These are phyloP conservation scores for Ichneumon xanthorius DNA, from an alignment of 2,888 invertebrate species.

Conservation along the genomic window DNA sequence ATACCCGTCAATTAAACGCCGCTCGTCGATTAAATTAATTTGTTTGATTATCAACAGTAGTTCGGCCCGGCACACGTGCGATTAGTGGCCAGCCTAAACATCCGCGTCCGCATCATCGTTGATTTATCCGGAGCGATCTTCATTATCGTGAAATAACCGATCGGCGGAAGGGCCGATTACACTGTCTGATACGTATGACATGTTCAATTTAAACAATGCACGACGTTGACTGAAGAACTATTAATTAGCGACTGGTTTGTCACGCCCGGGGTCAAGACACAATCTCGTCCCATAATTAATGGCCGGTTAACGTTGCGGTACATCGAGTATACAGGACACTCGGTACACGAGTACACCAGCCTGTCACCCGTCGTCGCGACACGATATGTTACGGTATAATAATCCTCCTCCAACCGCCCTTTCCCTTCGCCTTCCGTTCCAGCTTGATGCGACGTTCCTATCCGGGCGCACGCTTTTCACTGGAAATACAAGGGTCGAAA, in stretches of 20 bases:
- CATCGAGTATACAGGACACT: conserved; percentile 26
- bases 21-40: not conserved
- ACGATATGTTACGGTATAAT: conserved; percentile 11
- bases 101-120: not conserved
- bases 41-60: not conserved
- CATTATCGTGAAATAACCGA: conserved; percentile 14
- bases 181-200: not conserved
- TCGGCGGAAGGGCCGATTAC: not conserved
- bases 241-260: conserved; percentile 28
- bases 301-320: conserved; percentile 36
- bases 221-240: conserved; percentile 42
- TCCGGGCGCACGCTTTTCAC: not conserved
- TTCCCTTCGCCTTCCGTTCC: conserved; percentile 11
- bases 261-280: conserved; percentile 31
- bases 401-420: not conserved
- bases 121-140: conserved; percentile 10
- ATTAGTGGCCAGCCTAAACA: not conserved
- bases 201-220: conserved; percentile 19
- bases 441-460: not conserved
- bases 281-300: conserved; percentile 53
- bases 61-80: not conserved
- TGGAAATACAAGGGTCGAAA: not conserved
- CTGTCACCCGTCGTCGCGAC: conserved; percentile 37
- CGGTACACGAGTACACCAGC: conserved; percentile 16
- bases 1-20: not conserved